These are phyloP conservation scores for Cheilosia impressa DNA, from an alignment of 2,888 invertebrate genomes.

Conservation along the genomic window DNA sequence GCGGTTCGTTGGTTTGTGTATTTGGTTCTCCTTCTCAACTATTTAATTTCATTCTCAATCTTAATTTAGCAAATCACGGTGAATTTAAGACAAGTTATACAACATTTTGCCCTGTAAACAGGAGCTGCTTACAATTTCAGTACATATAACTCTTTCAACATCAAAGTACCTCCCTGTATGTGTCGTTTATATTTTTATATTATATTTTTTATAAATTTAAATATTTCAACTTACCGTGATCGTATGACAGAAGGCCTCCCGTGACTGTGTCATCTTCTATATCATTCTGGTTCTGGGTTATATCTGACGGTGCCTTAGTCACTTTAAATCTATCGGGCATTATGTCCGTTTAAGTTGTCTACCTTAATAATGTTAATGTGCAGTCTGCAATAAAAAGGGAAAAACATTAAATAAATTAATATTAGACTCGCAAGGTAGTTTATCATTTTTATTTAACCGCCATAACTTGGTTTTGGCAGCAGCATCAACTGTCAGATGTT, in stretches of 20 bases:
- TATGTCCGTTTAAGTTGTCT: slow-evolving; percentile 34
- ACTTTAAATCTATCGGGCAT: slow-evolving; percentile 83
- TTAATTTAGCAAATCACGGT: no score
- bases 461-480: no score
- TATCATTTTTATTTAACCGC: no score
- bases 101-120: no score
- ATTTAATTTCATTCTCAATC: no score
- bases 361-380: slow-evolving; percentile 22
- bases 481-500: no score
- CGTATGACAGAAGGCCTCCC: slow-evolving; percentile 80
- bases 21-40: no score
- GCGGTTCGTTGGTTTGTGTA: no score
- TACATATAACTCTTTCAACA: no score
- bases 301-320: slow-evolving; percentile 81
- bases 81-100: no score
- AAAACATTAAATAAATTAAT: background rate
- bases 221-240: slow-evolving; percentile 77
- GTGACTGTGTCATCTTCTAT: slow-evolving; percentile 80
- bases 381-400: slow-evolving; percentile 39
- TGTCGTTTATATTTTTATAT: background rate
- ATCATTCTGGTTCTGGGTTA: slow-evolving; percentile 78
- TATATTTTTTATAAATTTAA: no score
- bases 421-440: background rate
- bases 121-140: no score
- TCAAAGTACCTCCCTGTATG: background rate